phyloP scores from a whole-genome alignment of 2,113 vertebrate genomes.

The Ceuthmochares aereus region DNA sequence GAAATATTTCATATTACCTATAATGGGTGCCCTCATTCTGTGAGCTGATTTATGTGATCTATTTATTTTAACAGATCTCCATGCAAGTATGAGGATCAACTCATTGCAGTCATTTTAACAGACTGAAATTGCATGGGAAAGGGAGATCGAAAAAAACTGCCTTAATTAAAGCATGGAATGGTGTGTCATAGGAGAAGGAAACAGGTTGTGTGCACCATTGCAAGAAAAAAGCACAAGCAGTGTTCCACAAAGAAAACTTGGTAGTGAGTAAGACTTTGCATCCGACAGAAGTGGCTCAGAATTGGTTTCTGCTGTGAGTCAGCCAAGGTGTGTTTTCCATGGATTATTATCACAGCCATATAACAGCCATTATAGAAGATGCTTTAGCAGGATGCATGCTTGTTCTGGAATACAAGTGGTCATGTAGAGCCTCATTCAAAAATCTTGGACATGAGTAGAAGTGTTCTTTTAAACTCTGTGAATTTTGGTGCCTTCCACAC shows the following conservation, averaged over 20 bases:
- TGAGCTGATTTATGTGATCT: not conserved
- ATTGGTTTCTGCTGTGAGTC: constrained; percentile 2
- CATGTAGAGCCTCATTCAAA: not conserved
- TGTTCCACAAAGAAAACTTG: not conserved
- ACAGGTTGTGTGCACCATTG: not conserved
- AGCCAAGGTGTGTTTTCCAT: not conserved
- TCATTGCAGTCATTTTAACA: not conserved
- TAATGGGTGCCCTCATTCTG: not conserved
- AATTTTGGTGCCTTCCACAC: not conserved
- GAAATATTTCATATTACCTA: not conserved
- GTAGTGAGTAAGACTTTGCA: not conserved
- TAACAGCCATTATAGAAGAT: not conserved
- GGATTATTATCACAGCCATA: not conserved
- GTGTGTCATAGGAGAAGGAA: not conserved
- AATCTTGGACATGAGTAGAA: not conserved
- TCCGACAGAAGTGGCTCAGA: not conserved
- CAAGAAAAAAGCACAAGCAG: not conserved
- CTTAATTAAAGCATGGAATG: not conserved
- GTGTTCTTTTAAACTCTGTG: not conserved
- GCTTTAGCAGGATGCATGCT: not conserved
- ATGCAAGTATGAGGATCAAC: not conserved
- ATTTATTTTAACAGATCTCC: not conserved
- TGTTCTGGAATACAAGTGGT: not conserved
- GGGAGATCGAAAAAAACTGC: not conserved
- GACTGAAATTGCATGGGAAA: not conserved